Evolutionary conservation across 2,797 vertebrate species (phyloP), one percentile per base, ranked within the genome.

Genomic region (Enteromius afrohamiltoni): DNA sequence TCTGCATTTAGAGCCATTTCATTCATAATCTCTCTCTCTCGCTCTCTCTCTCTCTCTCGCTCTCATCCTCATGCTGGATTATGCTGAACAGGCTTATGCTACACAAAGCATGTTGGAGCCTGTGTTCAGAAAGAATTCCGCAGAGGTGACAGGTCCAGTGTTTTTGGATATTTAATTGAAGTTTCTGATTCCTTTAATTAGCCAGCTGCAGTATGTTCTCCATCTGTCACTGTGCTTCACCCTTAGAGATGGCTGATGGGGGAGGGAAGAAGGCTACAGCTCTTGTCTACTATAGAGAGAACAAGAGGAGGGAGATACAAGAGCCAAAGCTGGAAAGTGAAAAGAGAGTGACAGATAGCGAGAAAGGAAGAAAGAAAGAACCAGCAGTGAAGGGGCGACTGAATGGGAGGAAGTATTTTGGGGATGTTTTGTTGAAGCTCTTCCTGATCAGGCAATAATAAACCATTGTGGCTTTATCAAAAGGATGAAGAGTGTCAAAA

Each of bases 91-190:
- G 58, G 55, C 45, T 62, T 84, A 76, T 85, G 84, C 49, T 71
- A 75, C 47, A 70, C 26, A 65, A 87, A 84, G 83, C 79, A 45
- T 80, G 80, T 82, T 73, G 55, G 60, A 40, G 53, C 37, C 75
- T 77, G 60, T 83, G 81, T 88, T 89, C 83, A 83, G 87, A 81
- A 77, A 88, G 87, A 86, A 86, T 85, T 85, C 85, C 85, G 14
- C 67, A 16, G 87, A 87, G 85, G 87, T 88, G 85, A 84, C 71
- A 16, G 81, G 79, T 79, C 67, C 80, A 62, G 85, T 87, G 85
- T 86, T 88, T 86, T 86, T 84, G 64, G 83, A 88, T 86, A 86
- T 88, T 90, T 88, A 88, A 87, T 88, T 89, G 88, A 89, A 85
- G 86, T 86, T 88, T 87, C 82, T 80, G 60, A 84, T 86, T 85